phyloP scores from a whole-genome alignment of 2,888 invertebrate genomes.

The Drosophila rellima region DNA sequence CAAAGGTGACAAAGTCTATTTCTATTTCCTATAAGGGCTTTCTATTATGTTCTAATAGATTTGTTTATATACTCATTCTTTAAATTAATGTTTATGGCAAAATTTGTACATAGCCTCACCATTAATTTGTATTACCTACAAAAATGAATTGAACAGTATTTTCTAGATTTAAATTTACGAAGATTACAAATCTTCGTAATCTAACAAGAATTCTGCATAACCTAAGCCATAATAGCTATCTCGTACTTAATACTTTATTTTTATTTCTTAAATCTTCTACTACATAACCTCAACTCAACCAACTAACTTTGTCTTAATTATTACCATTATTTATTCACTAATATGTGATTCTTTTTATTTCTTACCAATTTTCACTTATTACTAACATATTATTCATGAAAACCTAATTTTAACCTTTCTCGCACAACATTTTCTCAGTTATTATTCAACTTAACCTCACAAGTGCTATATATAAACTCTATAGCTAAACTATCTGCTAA shows the following conservation, averaged over 20 bases:
- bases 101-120: too few species aligned
- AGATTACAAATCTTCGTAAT: too few species aligned
- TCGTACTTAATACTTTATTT: neutral
- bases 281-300: neutral
- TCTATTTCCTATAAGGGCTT: neutral
- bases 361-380: neutral
- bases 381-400: too few species aligned
- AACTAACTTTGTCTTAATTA: neutral
- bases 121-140: too few species aligned
- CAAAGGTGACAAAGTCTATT: neutral
- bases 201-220: neutral
- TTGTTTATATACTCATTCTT: too few species aligned
- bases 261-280: too few species aligned
- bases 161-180: too few species aligned
- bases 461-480: constrained; percentile 48
- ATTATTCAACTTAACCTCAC: constrained; percentile 14
- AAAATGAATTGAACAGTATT: too few species aligned
- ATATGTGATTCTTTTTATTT: neutral
- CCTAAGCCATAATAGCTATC: neutral
- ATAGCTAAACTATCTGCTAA: constrained; percentile 40
- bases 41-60: neutral
- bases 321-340: neutral
- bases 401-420: constrained; percentile 8
- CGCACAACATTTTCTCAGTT: constrained; percentile 5
- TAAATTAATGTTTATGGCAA: too few species aligned